Conservation (phyloP, 2,797 vertebrate genomes). For the Hylomyscus alleni region DNA sequence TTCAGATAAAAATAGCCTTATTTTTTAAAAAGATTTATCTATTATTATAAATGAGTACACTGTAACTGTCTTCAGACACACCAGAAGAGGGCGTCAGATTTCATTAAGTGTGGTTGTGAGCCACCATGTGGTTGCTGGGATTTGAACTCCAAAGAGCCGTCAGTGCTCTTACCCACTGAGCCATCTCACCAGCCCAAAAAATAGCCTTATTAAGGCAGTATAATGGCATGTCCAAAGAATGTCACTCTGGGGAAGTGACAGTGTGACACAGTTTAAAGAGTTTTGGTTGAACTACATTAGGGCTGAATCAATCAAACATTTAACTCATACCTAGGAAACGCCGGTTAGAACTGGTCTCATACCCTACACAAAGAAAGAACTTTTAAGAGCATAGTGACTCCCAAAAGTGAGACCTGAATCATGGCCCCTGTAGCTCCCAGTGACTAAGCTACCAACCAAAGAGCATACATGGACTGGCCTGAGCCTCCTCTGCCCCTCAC, state of each 20-base stretch:
- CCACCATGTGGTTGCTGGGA: too few relatives aligned
- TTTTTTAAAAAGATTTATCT: too few relatives aligned
- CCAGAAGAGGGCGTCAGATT: too few relatives aligned
- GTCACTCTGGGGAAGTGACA: background rate
- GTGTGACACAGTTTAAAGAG: conserved; percentile 1
- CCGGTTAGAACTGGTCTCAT: background rate
- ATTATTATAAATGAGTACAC: too few relatives aligned
- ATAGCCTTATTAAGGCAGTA: background rate
- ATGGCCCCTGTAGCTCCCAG: background rate
- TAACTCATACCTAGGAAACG: background rate
- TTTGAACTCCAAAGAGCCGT: too few relatives aligned
- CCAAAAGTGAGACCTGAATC: background rate
- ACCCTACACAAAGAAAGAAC: background rate
- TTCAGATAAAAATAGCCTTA: conserved; percentile 18
- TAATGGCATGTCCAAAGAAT: background rate
- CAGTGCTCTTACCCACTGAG: too few relatives aligned
- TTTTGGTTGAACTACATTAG: conserved; percentile 18
- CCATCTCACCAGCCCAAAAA: too few relatives aligned
- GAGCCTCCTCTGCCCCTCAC: too few relatives aligned
- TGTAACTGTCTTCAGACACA: too few relatives aligned
- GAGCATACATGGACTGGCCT: background rate
- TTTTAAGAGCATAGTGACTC: background rate
- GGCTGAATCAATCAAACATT: background rate
- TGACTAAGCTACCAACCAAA: background rate
- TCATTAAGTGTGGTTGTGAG: too few relatives aligned